Base-by-base conservation (phyloP, 2,888 invertebrate genomes). In the Salpingus planirostris region DNA sequence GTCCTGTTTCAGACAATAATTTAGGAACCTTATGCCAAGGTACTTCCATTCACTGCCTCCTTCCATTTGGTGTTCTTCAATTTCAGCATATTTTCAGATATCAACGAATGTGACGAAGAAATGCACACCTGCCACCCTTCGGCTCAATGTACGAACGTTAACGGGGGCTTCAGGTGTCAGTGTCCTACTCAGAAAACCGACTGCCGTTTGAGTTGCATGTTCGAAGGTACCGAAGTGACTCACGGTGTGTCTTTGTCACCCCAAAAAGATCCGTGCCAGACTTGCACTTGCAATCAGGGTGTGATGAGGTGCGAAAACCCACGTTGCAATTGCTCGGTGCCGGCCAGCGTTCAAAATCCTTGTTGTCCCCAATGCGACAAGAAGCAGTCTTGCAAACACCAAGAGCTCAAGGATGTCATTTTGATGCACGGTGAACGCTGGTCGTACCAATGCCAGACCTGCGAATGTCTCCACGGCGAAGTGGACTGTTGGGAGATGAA, bases 401-500 rank as follows among this genome's bases (percentile, higher is more conserved):
- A 56, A 36, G 84, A 86, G 62, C 72, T 84, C 54, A 72, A 75
- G 49, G 76, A 81, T 61, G 78, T 84, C 42, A 70, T 76, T 52
- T 80, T 84, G 62, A 76, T 75, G 60, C 85, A 82, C 60, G 88
- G 88, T 31, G 85, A 90, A 61, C 76, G 78, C 53, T 91, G 91
- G 90, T 80, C 85, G 49, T 88, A 87, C 68, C 84, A 89, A 66
- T 91, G 91, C 66, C 86, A 88, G 70, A 84, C 84, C 43, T 91
- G 91, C 71, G 88, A 90, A 70, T 91, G 91, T 67, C 71, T 87
- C 80, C 72, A 82, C 54, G 89, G 89, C 29, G 86, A 89, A 67
- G 78, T 85, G 50, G 89, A 89, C 70, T 90, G 90, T 62, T 88
- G 86, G 85, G 81, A 83, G 55, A 73, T 87, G 62, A 80, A 82